Percentiles rank a stretch among this genome's conserved stretches.
Conservation (phyloP, 92 coral and sea anemone species). For the Actinostola sp. region DNA sequence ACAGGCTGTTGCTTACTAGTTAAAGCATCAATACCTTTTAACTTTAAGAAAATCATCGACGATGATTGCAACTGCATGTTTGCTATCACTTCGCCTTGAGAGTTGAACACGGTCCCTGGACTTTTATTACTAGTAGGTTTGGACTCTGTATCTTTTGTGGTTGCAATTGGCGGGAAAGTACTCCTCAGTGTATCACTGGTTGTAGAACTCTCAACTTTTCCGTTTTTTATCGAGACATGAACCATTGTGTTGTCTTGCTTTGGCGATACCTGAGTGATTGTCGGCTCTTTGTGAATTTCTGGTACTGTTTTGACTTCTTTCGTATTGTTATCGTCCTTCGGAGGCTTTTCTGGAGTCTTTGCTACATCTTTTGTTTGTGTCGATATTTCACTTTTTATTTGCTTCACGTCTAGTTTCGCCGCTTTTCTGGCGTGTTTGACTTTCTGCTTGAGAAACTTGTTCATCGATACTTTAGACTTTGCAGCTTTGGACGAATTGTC, state of each 20-base stretch:
- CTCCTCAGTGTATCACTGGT: background rate
- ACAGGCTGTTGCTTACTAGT: constrained; percentile 9
- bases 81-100: background rate
- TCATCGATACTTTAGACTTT: constrained; percentile 35
- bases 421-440: constrained; percentile 52
- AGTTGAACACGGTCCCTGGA: background rate
- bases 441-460: constrained; percentile 64
- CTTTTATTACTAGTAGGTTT: background rate
- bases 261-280: constrained; percentile 20
- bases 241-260: constrained; percentile 8
- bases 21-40: background rate
- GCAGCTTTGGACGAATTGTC: constrained; percentile 26
- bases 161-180: constrained; percentile 24
- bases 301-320: background rate
- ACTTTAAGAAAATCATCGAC: constrained; percentile 11
- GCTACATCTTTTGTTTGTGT: constrained; percentile 23
- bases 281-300: background rate
- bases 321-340: background rate
- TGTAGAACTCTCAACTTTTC: constrained; percentile 10
- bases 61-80: background rate
- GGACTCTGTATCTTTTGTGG: background rate
- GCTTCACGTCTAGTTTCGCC: constrained; percentile 14
- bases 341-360: background rate
- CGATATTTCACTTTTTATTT: constrained; percentile 20
- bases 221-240: constrained; percentile 28